Evolutionary conservation across 2,888 invertebrate genomes (phyloP), one percentile per base, ranked within the genome.

Genomic region (Opisthograptis luteolata): DNA sequence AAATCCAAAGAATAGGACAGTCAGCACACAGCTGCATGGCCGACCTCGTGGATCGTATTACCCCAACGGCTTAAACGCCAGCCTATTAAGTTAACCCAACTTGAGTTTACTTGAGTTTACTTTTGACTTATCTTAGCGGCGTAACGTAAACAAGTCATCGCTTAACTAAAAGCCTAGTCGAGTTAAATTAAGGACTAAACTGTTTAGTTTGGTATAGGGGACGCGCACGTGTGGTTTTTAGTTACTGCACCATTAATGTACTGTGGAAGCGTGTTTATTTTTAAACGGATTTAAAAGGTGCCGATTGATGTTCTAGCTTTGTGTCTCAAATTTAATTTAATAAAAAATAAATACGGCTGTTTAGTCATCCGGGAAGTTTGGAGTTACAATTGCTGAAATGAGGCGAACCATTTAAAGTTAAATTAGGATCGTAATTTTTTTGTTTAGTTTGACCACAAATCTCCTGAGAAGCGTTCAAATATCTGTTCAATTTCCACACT

Each of bases 111-210:
- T 52, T 45, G 19, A 49, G 58, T 59, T 60, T 57, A 53, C 56
- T 55, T 60, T 62, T 50, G 46, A 54, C 59, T 57, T 55, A 58
- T 59, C 52, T 59, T 36, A 49, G 42, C 25, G 24, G 43, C 12
- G 51, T 36, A 60, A 61, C 28, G 58, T 57, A 66, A 62, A 63
- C 63, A 66, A 54, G 45, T 53, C 54, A 57, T 45, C 53, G 56
- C 37, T 53, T 54, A 57, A 58, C 58, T 66, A 64, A 66, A 66
- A 66, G 65, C 68, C 62, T 64, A 49, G 59, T 46, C 46, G 40
- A 34, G 60, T 53, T 66, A 66, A 62, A 64, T 60, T 63, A 64
- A 68, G 58, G 48, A 20, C 28, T 58, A 55, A 58, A 53, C 56
- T 48, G 50, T 59, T 60, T 53, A 24, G 24, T 48, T 49, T 45